Conservation (phyloP, 1,140 invertebrate species). For the Bombus confusus region DNA sequence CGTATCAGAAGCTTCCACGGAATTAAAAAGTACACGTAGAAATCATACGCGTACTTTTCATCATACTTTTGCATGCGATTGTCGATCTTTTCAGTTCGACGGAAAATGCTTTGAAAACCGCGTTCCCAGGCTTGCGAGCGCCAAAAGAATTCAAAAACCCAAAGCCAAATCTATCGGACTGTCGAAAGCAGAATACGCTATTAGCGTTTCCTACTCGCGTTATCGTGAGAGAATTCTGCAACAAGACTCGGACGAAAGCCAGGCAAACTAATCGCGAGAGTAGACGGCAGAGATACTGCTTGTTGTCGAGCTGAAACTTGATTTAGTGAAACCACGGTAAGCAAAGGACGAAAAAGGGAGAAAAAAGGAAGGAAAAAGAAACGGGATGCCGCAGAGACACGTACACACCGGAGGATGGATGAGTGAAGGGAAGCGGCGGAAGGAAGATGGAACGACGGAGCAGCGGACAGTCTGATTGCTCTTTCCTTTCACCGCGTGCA, state of each 20-base stretch:
- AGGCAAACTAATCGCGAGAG: constrained; percentile 15
- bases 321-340: constrained; percentile 27
- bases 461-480: constrained; percentile 57
- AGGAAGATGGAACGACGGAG: constrained; percentile 12
- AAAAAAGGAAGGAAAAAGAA: background rate
- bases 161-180: background rate
- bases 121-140: background rate
- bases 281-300: background rate
- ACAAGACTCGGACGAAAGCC: background rate
- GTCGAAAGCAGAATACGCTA: background rate
- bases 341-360: background rate
- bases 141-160: background rate
- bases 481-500: constrained; percentile 46
- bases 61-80: background rate
- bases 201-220: background rate
- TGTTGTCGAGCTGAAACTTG: constrained; percentile 14
- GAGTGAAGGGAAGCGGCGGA: background rate
- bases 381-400: background rate
- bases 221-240: background rate
- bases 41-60: background rate
- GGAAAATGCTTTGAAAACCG: background rate
- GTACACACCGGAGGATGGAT: constrained; percentile 14
- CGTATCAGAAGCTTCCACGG: background rate
- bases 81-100: background rate
- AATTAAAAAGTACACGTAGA: background rate